Percentiles rank a stretch among this genome's conserved stretches.
phyloP scores from a whole-genome alignment of 2,888 invertebrate species.

The Xylophagus ater region DNA sequence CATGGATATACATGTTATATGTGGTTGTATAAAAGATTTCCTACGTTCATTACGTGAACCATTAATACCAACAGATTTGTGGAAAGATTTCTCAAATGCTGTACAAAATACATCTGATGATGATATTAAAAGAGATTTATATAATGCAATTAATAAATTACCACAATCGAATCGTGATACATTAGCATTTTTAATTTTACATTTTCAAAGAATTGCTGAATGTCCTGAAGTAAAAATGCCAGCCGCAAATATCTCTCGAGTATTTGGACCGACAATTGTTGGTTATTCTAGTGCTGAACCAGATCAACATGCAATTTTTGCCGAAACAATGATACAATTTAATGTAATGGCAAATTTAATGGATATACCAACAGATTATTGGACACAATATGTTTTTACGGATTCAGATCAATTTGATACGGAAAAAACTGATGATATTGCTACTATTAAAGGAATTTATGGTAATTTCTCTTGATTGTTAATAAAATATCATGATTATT shows the following conservation, averaged over 20 bases:
- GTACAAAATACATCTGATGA: slow-evolving; percentile 47
- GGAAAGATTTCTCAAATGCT: slow-evolving; percentile 52
- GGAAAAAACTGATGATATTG: neutral
- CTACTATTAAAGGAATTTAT: slow-evolving; percentile 5
- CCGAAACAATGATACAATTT: slow-evolving; percentile 66
- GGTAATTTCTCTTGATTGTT: slow-evolving; percentile 21
- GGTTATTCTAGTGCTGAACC: slow-evolving; percentile 73
- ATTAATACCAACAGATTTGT: slow-evolving; percentile 67
- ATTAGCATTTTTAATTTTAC: slow-evolving; percentile 81
- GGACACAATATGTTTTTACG: slow-evolving; percentile 57
- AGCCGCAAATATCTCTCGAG: slow-evolving; percentile 71
- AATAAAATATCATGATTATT: neutral
- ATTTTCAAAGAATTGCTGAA: slow-evolving; percentile 80
- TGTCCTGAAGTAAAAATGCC: slow-evolving; percentile 86
- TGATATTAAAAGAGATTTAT: slow-evolving; percentile 41
- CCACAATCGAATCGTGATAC: slow-evolving; percentile 93
- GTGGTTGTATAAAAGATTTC: slow-evolving; percentile 92
- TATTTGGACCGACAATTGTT: slow-evolving; percentile 90
- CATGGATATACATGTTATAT: slow-evolving; percentile 77
- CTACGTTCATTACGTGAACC: slow-evolving; percentile 81
- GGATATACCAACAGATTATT: slow-evolving; percentile 61
- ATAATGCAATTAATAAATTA: slow-evolving; percentile 68
- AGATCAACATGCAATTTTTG: slow-evolving; percentile 58
- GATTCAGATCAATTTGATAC: slow-evolving; percentile 21
- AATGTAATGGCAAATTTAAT: slow-evolving; percentile 59